A percentile compares a stretch with the other conserved stretches of the same genome.
Evolutionary conservation across 2,888 invertebrate genomes (phyloP).

Genomic region (Fabriciana adippe): DNA sequence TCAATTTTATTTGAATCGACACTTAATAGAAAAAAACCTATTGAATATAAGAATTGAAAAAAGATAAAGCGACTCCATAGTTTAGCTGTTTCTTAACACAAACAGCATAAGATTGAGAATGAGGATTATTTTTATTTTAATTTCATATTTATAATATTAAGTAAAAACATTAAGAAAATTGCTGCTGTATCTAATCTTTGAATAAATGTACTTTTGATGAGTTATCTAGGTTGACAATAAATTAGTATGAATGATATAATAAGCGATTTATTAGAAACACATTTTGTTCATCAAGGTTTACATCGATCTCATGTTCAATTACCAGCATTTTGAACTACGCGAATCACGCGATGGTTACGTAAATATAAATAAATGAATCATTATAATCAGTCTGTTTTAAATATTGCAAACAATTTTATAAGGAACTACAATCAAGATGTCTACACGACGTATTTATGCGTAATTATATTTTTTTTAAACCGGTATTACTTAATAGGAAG

Average conservation of each 20-base stretch:
- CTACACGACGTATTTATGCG: not conserved
- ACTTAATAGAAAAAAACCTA: no score
- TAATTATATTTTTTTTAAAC: not conserved
- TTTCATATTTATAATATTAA: no score
- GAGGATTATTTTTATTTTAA: no score
- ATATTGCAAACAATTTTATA: conserved; percentile 15
- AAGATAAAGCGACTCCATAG: no score
- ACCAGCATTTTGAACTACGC: conserved; percentile 19
- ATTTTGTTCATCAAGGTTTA: conserved; percentile 11
- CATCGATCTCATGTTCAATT: conserved; percentile 25
- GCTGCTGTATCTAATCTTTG: no score
- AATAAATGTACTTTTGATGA: no score
- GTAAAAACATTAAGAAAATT: no score
- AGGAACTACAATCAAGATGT: conserved; percentile 13
- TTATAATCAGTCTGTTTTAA: conserved; percentile 11
- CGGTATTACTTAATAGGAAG: not conserved
- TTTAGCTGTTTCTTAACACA: no score
- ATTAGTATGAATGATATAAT: not conserved
- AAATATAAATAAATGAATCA: conserved; percentile 20
- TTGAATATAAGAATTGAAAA: no score
- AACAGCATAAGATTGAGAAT: no score
- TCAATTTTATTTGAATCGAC: no score
- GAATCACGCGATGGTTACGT: conserved; percentile 28
- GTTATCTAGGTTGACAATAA: no score
- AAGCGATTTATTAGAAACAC: not conserved